These are phyloP conservation scores for Sebastolobus altivelis DNA, from an alignment of 2,797 vertebrate genomes.

Conservation along the genomic window DNA sequence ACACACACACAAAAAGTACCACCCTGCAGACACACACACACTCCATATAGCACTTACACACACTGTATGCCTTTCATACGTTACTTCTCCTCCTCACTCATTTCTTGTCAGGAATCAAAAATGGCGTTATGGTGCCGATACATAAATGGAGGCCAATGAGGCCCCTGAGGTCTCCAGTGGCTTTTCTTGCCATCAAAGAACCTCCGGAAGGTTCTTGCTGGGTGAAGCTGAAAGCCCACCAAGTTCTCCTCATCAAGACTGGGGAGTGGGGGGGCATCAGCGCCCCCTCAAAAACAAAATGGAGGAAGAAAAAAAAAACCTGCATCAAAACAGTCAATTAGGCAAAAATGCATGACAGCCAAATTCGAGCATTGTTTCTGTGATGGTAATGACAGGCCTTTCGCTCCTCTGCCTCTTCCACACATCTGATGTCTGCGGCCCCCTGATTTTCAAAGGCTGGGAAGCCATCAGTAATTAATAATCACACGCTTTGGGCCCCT, in stretches of 20 bases:
- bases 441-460: constrained; percentile 73
- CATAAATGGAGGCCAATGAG: constrained; percentile 79
- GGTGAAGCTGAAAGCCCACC: constrained; percentile 82
- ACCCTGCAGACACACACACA: constrained; percentile 64
- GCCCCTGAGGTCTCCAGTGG: constrained; percentile 76
- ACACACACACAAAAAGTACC: constrained; percentile 67
- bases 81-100: constrained; percentile 66
- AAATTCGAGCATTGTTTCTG: constrained; percentile 84
- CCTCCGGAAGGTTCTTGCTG: constrained; percentile 84
- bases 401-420: constrained; percentile 68
- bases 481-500: constrained; percentile 73
- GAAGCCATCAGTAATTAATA: constrained; percentile 81
- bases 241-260: constrained; percentile 75
- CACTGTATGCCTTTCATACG: constrained; percentile 60
- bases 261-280: constrained; percentile 60
- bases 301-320: constrained; percentile 44
- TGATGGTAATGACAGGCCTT: constrained; percentile 80
- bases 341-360: constrained; percentile 87
- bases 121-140: constrained; percentile 68
- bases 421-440: constrained; percentile 75
- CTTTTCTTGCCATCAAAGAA: constrained; percentile 83
- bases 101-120: constrained; percentile 76
- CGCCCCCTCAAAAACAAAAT: constrained; percentile 72
- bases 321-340: constrained; percentile 87
- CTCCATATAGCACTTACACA: constrained; percentile 58